Evolutionary conservation across 92 coral and sea anemone species (phyloP), one percentile per base, ranked within the genome.

Genomic region (Phenganax subtilis): DNA sequence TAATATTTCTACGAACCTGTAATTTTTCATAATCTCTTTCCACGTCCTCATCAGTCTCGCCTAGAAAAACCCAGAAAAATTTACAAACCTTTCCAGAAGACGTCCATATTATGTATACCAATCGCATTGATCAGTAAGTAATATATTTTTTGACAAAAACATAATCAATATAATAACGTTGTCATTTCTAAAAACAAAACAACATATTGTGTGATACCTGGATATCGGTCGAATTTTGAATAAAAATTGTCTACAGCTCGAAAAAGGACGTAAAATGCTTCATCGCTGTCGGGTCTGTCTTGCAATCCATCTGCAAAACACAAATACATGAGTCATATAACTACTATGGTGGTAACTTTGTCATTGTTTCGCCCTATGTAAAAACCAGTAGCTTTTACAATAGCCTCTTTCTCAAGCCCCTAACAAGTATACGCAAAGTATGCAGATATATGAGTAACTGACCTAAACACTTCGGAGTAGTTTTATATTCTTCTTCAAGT

Each of bases 1-100:
- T 57, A 56, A 5, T 14, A 1, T 25, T 59, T 1, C 3, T 30
- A 84, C 89, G 11, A 73, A 94, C 98, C 92, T 93, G 92, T 75
- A 94, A 88, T 64, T 92, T 94, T 37, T 92, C 94, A 74, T 89
- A 92, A 85, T 94, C 98, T 12, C 92, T 91, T 75, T 94, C 98
- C 9, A 94, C 96, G 60, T 94, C 97, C 56, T 90, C 98, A 77
- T 92, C 96, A 66, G 89, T 89, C 69, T 94, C 88, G 28, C 98
- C 98, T 94, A 87, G 29, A 54, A 10, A 54, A 54, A 54, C 25
- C 10, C 10, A 72, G 28, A 7, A 51, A 11, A 72, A 51, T 72
- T 51, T 69, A 11, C 25, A 65, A 65, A 65, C 14, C 30, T 11
- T 10, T 27, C 5, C 14, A 31, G 12, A 51, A 47, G 16, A 69